Percentiles rank a stretch among this genome's conserved stretches.
Conservation (phyloP, 2,113 vertebrate genomes). For the Ginglymostoma cirratum region DNA sequence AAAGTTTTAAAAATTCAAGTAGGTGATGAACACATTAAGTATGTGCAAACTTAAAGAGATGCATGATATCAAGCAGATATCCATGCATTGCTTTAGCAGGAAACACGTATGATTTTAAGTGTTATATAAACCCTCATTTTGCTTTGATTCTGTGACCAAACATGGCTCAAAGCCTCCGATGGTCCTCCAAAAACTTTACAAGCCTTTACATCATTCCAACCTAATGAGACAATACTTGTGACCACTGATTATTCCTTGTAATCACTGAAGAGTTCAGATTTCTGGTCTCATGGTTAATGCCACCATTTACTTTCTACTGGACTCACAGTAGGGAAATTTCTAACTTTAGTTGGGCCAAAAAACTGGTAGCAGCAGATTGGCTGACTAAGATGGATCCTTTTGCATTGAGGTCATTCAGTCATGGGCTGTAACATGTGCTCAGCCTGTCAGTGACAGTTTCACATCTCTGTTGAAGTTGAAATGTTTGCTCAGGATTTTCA, state of each 20-base stretch:
- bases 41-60: not conserved
- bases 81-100: not conserved
- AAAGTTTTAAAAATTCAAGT: not conserved
- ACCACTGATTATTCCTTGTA: not conserved
- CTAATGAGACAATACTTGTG: not conserved
- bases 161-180: not conserved
- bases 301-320: not conserved
- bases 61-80: not conserved
- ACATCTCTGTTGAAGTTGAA: not conserved
- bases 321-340: not conserved
- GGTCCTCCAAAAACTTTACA: not conserved
- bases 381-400: not conserved
- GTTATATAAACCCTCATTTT: not conserved
- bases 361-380: not conserved
- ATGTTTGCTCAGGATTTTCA: not conserved
- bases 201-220: not conserved
- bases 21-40: not conserved
- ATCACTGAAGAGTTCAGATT: not conserved
- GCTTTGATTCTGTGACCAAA: not conserved
- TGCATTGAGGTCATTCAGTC: not conserved
- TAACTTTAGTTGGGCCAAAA: not conserved
- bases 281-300: not conserved
- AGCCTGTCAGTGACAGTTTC: too few species aligned
- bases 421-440: not conserved
- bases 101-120: not conserved